Percentiles rank a stretch among this genome's conserved stretches.
Conservation (phyloP, 2,113 vertebrate species). For the Platycercus adscitus region DNA sequence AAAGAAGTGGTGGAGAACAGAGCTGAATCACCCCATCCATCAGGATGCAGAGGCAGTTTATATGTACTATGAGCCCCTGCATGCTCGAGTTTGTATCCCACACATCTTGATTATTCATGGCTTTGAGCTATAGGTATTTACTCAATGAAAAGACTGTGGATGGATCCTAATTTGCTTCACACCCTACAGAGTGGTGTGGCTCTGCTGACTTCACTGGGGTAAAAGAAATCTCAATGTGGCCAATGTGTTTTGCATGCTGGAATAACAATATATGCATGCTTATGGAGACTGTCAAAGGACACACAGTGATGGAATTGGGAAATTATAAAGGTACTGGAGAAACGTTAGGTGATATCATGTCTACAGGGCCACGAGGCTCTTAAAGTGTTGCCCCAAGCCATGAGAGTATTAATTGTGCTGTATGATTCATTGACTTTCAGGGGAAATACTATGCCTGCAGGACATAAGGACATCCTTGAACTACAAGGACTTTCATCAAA, state of each 20-base stretch:
- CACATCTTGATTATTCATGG: neutral
- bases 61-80: accelerated
- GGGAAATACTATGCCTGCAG: neutral
- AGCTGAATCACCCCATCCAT: neutral
- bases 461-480: neutral
- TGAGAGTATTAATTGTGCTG: neutral
- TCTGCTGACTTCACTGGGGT: neutral
- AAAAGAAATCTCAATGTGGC: neutral
- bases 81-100: neutral
- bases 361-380: neutral
- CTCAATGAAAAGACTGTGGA: neutral
- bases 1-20: neutral
- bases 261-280: neutral
- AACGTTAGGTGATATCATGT: neutral
- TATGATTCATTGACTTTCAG: neutral
- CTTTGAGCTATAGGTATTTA: neutral
- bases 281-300: neutral
- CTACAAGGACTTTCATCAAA: neutral
- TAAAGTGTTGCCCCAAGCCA: neutral
- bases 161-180: neutral
- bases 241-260: neutral
- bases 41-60: neutral
- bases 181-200: neutral
- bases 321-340: neutral
- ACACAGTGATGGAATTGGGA: neutral